A percentile compares a stretch with the other conserved stretches of the same genome.
phyloP scores from a whole-genome alignment of 2,797 vertebrate genomes.

The Halcyon chelicuti region DNA sequence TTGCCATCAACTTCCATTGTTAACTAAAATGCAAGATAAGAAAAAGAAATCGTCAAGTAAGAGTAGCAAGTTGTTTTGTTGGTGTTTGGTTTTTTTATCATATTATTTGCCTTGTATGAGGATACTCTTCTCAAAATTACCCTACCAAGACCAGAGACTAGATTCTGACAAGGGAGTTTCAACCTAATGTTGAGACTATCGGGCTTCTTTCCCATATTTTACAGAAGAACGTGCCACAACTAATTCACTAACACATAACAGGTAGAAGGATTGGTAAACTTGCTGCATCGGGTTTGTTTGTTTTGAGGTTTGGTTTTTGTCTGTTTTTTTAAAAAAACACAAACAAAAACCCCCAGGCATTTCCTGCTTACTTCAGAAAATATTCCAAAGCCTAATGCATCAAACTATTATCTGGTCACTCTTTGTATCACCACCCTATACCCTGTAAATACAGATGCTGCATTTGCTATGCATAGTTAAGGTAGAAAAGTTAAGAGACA shows the following conservation, averaged over 20 bases:
- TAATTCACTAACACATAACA: background rate
- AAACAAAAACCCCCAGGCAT: background rate
- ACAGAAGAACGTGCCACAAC: background rate
- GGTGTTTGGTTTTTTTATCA: background rate
- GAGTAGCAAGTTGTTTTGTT: background rate
- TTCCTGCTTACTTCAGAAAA: background rate
- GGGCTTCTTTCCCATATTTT: background rate
- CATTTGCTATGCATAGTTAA: background rate
- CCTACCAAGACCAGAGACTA: background rate
- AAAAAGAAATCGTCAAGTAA: background rate
- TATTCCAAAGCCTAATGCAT: background rate
- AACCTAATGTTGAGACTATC: background rate
- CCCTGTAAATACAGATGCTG: background rate
- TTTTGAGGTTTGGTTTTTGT: too few species aligned
- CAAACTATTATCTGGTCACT: background rate
- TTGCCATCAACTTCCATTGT: constrained; percentile 99
- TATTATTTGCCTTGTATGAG: background rate
- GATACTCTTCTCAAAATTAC: background rate
- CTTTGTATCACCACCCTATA: background rate
- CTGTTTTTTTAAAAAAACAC: too few species aligned
- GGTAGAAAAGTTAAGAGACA: background rate
- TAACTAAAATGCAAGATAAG: constrained; percentile 80
- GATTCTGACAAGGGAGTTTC: background rate
- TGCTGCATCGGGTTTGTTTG: background rate
- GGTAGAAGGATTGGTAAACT: background rate